A percentile compares a stretch with the other conserved stretches of the same genome.
These are phyloP conservation scores for Serilophus lunatus DNA, from an alignment of 2,113 vertebrate species.

Conservation along the genomic window DNA sequence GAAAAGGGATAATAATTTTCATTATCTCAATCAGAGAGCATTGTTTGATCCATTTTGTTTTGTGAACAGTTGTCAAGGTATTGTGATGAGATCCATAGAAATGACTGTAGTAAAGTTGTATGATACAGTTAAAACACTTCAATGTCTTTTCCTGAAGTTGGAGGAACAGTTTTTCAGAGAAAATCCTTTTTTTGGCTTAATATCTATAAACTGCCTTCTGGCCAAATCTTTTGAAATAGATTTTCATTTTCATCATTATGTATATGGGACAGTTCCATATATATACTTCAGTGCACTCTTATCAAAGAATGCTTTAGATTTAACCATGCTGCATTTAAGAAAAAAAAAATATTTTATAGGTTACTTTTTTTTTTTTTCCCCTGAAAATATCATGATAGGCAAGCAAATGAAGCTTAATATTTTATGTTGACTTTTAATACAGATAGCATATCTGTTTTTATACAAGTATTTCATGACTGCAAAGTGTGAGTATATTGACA, in stretches of 20 bases:
- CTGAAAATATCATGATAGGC: not conserved
- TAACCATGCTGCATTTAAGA: not conserved
- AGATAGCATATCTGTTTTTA: not conserved
- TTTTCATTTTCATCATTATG: not conserved
- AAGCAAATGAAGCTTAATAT: not conserved
- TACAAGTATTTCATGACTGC: not conserved
- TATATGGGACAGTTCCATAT: not conserved
- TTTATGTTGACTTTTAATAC: not conserved
- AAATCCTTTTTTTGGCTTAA: not conserved
- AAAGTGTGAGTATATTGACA: not conserved
- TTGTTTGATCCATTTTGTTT: not conserved
- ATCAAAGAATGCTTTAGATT: not conserved
- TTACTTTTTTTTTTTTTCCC: not conserved
- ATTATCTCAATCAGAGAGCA: not conserved
- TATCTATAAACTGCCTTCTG: not conserved
- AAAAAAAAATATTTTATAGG: not conserved
- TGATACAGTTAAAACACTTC: not conserved
- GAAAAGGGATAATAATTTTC: not conserved
- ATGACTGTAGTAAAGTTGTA: not conserved
- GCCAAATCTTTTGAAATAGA: not conserved
- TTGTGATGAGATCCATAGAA: not conserved
- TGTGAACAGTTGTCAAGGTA: not conserved
- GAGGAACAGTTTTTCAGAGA: not conserved
- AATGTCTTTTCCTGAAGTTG: not conserved
- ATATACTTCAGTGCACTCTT: not conserved